Evolutionary conservation across 2,888 invertebrate species (phyloP).

Genomic region (Chloromyia formosa): DNA sequence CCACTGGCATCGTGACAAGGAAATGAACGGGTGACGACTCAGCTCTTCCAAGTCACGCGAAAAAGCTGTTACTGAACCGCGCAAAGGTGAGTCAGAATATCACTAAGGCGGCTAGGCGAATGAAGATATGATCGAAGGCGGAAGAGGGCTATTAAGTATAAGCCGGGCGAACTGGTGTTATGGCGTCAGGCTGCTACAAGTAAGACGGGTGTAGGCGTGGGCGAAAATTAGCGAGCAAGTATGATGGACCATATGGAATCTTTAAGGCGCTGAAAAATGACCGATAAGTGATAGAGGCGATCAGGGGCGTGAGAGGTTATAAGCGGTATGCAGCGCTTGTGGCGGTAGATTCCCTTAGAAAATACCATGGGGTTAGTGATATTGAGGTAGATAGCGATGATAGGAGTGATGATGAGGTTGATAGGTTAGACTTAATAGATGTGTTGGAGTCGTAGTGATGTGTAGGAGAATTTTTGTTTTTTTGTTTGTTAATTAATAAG

Average conservation of each 20-base stretch:
- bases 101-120: constrained; percentile 3
- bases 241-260: neutral
- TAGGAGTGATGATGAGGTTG: neutral
- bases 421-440: neutral
- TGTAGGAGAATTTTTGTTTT: too few species aligned
- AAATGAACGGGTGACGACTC: neutral
- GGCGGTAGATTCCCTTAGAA: neutral
- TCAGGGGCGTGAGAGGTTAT: neutral
- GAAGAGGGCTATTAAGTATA: neutral
- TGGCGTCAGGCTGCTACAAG: neutral
- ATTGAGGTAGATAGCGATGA: neutral
- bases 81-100: constrained; percentile 2
- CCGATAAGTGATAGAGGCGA: neutral
- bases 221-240: neutral
- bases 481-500: too few species aligned
- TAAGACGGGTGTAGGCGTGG: neutral
- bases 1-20: too few species aligned
- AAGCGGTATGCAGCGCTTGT: neutral
- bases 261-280: neutral
- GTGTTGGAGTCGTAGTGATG: neutral
- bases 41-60: too few species aligned
- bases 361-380: neutral
- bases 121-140: constrained; percentile 5
- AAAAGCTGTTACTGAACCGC: neutral
- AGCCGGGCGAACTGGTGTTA: neutral